A percentile compares a stretch with the other conserved stretches of the same genome.
phyloP scores from a whole-genome alignment of 2,797 vertebrate genomes.

The Eurystomus glaucurus region DNA sequence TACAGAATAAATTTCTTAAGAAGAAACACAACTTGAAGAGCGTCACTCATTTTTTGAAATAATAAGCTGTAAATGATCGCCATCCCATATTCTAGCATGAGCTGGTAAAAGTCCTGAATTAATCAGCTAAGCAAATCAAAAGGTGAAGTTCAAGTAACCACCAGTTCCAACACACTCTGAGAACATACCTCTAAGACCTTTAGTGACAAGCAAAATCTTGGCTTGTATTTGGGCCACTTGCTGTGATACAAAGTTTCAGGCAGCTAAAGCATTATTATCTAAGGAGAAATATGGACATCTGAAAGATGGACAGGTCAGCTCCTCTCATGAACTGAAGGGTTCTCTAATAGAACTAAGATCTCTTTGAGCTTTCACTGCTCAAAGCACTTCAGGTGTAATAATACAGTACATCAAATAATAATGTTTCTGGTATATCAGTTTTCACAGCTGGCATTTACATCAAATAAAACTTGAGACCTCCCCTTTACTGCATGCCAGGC shows the following conservation, averaged over 20 bases:
- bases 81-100: not conserved
- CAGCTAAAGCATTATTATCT: not conserved
- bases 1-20: not conserved
- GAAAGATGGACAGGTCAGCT: not conserved
- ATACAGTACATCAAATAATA: not conserved
- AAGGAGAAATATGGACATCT: not conserved
- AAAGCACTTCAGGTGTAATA: not conserved
- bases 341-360: not conserved
- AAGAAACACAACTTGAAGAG: not conserved
- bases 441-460: not conserved
- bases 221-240: not conserved
- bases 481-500: not conserved
- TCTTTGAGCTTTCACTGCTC: not conserved
- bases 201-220: not conserved
- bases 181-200: not conserved
- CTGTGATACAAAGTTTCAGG: not conserved
- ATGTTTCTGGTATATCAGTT: not conserved
- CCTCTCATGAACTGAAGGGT: not conserved
- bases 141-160: not conserved
- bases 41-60: not conserved
- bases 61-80: not conserved
- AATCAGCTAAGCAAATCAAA: not conserved
- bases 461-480: not conserved
- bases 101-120: not conserved
- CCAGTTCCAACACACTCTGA: not conserved